Base-by-base conservation (phyloP, 2,888 invertebrate species). In the Smittia sp. region DNA sequence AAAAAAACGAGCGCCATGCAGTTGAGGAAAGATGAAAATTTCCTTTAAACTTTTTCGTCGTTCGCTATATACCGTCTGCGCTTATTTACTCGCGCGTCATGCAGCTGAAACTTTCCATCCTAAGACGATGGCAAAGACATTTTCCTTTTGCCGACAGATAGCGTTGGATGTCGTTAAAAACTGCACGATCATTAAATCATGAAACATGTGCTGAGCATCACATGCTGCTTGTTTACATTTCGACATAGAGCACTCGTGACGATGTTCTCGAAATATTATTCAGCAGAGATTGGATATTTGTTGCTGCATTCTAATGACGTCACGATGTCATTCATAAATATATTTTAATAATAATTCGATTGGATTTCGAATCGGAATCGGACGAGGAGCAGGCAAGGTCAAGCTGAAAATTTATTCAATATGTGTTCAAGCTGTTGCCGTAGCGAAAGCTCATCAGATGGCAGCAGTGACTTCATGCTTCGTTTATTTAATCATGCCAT, bases 111-210 rank as follows among this genome's bases (percentile, higher is more conserved):
- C 9, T 58, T 22, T 58, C 22, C 58, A 3, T 58, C 22, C 58
- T n/a, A 58, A 22, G 18, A 22, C 58, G 18, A 22, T 22, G 18
- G 58, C 9, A 22, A 58, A 58, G 58, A 58, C 58, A 58, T 58
- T n/a, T n/a, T n/a, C n/a, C n/a, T n/a, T n/a, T 22, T 58, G 58
- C 58, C 18, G 22, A 58, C 58, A 58, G 58, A 58, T 58, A 22
- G 58, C 58, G 58, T 58, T 58, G 22, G n/a, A 58, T 20, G 58
- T 22, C 58, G 7, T 58, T 22, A n/a, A 46, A 46, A 46, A 46
- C 11, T 58, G 58, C 58, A 58, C 22, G 58, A 58, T 58, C 52
- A 52, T 52, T 52, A 52, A 6, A 52, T 52, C 58, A 22, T 58
- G 20, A 58, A 58, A 22, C 58, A 58, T 58, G 58, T 58, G 58